Evolutionary conservation across 1,140 invertebrate species (phyloP), one percentile per base, ranked within the genome.

Genomic region (Aphidius gifuensis): DNA sequence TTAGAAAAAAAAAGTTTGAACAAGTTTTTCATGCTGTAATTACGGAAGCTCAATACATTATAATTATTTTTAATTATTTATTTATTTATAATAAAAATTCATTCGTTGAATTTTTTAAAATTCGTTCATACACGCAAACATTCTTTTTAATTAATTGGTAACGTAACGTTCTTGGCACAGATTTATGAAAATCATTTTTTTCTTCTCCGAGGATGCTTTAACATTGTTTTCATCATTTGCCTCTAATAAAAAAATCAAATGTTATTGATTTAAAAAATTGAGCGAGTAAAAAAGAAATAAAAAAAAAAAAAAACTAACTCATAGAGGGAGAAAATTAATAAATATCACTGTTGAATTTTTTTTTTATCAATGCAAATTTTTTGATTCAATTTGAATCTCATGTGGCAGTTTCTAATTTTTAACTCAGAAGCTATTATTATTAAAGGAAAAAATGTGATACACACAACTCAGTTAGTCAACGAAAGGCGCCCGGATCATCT

Each of bases 161-260:
- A 67, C 61, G 66, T 75, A 72, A 68, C 69, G 68, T 76, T 76
- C 69, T 76, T 76, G 74, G 73, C 74, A 76, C 74, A 74, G 65
- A 68, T 69, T 69, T 49, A 48, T 62, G 60, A 45, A 51, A 53
- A 60, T 44, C 5, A 44, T 44, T 53, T 54, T 45, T 38, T 38
- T 40, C 50, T 51, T 23, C 58, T 50, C 48, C 32, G 21, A 16
- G 48, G 32, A 21, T 21, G 16, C 9, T 23, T 3, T 44, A 44
- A 3, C 1, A 16, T 9, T 55, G 53, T 42, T 55, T 55, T 55
- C 21, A 55, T 55, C 53, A 16, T 55, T 55, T 55, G 7, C 40
- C 2, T 3, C 9, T 44, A 2, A 4, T 44, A 40, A 42, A 16
- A 11, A 43, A 11, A 23, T 23, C 5, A 50, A 50, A 21, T 50